These are phyloP conservation scores for Temnothorax longispinosus DNA, from an alignment of 1,140 invertebrate species.

Conservation along the genomic window DNA sequence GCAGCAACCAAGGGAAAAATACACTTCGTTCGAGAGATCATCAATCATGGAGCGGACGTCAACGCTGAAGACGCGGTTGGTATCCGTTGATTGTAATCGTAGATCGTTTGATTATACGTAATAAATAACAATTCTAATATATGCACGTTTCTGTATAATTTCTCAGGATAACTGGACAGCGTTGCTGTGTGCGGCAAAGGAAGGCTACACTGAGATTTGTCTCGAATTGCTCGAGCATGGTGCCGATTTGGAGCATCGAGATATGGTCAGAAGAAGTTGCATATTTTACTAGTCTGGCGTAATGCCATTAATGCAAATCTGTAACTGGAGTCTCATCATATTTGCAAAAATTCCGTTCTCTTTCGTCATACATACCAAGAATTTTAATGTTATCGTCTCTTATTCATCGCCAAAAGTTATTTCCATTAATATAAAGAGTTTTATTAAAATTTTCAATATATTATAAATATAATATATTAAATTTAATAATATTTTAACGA, in stretches of 20 bases:
- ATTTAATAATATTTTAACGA: background rate
- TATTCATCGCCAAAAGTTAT: background rate
- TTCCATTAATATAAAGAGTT: background rate
- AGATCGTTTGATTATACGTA: background rate
- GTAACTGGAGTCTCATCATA: background rate
- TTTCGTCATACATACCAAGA: background rate
- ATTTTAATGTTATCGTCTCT: background rate
- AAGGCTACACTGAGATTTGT: slow-evolving; percentile 94
- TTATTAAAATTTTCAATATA: background rate
- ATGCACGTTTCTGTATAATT: background rate
- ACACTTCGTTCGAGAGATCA: slow-evolving; percentile 92
- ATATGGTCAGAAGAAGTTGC: slow-evolving; percentile 90
- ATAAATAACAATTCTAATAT: background rate
- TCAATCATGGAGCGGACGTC: slow-evolving; percentile 95
- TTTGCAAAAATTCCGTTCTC: background rate
- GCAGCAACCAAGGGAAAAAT: slow-evolving; percentile 93
- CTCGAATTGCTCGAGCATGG: slow-evolving; percentile 94
- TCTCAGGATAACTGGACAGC: slow-evolving; percentile 96
- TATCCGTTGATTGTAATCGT: background rate
- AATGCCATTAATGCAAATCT: slow-evolving; percentile 39
- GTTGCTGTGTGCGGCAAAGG: slow-evolving; percentile 95
- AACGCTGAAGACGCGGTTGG: slow-evolving; percentile 94
- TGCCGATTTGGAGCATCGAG: slow-evolving; percentile 95
- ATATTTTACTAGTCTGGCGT: slow-evolving; percentile 18
- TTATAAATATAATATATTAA: background rate